Base-by-base conservation (phyloP, 2,888 invertebrate genomes). In the Nomada lathburiana region DNA sequence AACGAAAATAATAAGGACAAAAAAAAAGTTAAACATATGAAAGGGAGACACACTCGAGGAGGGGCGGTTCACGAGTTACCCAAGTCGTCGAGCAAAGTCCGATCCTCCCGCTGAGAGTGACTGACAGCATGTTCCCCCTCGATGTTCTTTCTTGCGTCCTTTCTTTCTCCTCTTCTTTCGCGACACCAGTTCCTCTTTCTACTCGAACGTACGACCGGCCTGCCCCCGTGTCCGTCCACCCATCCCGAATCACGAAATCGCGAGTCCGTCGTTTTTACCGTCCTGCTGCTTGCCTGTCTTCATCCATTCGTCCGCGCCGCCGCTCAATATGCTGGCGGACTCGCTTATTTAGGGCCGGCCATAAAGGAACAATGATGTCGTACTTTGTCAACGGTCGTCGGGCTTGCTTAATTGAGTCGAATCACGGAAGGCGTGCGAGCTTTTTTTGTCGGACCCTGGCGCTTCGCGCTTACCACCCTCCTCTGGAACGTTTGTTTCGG, bases 301-400 rank as follows among this genome's bases (percentile, higher is more conserved):
- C 89, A 89, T 91, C 88, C 87, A 89, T 90, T 88, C 89, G 85
- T 86, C 82, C 50, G 68, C 53, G 69, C 80, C 82, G 85, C 88
- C 87, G 86, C 89, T 92, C 91, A 89, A 91, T 91, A 91, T 90
- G 89, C 91, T 82, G 88, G 90, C 84, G 82, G 88, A 87, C 86
- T 85, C 83, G 88, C 90, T 92, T 92, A 92, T 92, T 92, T 89
- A 91, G 89, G 89, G 86, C 84, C 87, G 82, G 72, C 90, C 89
- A 89, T 90, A 90, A 91, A 91, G 90, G 91, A 91, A 92, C 92
- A 91, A 92, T 92, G 91, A 92, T 91, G 91, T 91, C 91, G 92
- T 92, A 91, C 91, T 91, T 92, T 92, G 92, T 92, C 92, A 92
- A 80, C 26, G 88, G 82, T 76, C 74, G 71, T 50, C 20, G 47